phyloP scores from a whole-genome alignment of 2,888 invertebrate species.

The Hipparchia sbordonii region DNA sequence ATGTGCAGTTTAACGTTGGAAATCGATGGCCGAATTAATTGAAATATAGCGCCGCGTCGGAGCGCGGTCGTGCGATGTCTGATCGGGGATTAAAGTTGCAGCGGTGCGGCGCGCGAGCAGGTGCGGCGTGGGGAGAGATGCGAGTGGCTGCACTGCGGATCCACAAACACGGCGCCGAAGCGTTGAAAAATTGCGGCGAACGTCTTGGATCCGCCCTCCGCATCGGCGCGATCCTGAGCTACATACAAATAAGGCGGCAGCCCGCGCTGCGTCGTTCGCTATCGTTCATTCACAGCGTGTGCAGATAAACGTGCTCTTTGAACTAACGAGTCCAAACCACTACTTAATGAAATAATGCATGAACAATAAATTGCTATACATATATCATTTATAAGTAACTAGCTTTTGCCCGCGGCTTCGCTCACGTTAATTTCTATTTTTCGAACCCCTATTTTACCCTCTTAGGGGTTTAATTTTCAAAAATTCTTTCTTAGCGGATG shows the following conservation, averaged over 20 bases:
- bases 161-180: slow-evolving; percentile 72
- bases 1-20: slow-evolving; percentile 64
- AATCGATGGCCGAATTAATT: slow-evolving; percentile 79
- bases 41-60: slow-evolving; percentile 73
- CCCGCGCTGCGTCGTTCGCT: slow-evolving; percentile 41
- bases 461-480: too few relatives aligned
- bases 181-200: slow-evolving; percentile 79
- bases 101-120: slow-evolving; percentile 67
- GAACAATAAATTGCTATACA: slow-evolving; percentile 17
- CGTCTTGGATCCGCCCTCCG: slow-evolving; percentile 71
- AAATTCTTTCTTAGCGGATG: too few relatives aligned
- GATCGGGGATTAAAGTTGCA: slow-evolving; percentile 79
- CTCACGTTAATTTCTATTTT: too few relatives aligned
- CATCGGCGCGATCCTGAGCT: slow-evolving; percentile 61
- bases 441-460: too few relatives aligned
- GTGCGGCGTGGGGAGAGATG: slow-evolving; percentile 52
- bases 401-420: too few relatives aligned
- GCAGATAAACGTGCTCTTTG: slow-evolving; percentile 26
- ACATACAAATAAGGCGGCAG: slow-evolving; percentile 73
- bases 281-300: slow-evolving; percentile 33
- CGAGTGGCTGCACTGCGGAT: slow-evolving; percentile 58
- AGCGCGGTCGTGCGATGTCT: slow-evolving; percentile 59
- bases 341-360: slow-evolving; percentile 18
- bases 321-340: slow-evolving; percentile 20
- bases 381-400: background rate